Conservation (phyloP, 2,797 vertebrate genomes). For the Echeneis naucrates region DNA sequence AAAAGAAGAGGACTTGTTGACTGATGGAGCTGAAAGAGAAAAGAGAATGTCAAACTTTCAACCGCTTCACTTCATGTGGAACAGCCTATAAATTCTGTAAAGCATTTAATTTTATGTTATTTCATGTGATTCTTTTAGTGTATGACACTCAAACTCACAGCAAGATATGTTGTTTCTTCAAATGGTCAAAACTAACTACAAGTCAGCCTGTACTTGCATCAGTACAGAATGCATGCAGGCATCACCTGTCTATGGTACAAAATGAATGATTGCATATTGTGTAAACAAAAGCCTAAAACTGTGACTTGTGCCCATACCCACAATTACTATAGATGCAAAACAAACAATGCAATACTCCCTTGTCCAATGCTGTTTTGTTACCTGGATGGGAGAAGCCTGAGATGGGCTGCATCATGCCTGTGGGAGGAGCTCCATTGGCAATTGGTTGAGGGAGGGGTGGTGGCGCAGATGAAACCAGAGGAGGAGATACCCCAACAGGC, state of each 20-base stretch:
- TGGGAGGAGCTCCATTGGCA: conserved; percentile 92
- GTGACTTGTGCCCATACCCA: not conserved
- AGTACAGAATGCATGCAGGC: not conserved
- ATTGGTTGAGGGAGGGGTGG: conserved; percentile 91
- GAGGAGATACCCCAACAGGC: conserved; percentile 93
- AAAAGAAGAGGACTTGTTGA: conserved; percentile 95
- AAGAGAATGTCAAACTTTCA: not conserved
- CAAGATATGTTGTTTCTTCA: not conserved
- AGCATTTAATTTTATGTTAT: not conserved
- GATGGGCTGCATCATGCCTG: conserved; percentile 92
- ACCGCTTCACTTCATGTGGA: not conserved
- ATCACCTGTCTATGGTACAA: conserved; percentile 2
- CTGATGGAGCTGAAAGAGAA: conserved; percentile 83
- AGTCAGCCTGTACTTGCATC: not conserved
- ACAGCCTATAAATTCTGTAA: not conserved
- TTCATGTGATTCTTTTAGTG: not conserved
- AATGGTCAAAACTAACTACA: not conserved
- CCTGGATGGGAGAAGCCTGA: conserved; percentile 93
- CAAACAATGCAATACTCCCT: not conserved
- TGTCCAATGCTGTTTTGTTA: conserved; percentile 61
- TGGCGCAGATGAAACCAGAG: conserved; percentile 90
- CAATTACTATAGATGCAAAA: not conserved
- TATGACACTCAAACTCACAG: not conserved
- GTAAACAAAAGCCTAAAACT: conserved; percentile 23
- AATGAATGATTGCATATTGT: conserved; percentile 3